These are phyloP conservation scores for Motacilla tschutschensis DNA, from an alignment of 2,113 vertebrate species.

Conservation along the genomic window DNA sequence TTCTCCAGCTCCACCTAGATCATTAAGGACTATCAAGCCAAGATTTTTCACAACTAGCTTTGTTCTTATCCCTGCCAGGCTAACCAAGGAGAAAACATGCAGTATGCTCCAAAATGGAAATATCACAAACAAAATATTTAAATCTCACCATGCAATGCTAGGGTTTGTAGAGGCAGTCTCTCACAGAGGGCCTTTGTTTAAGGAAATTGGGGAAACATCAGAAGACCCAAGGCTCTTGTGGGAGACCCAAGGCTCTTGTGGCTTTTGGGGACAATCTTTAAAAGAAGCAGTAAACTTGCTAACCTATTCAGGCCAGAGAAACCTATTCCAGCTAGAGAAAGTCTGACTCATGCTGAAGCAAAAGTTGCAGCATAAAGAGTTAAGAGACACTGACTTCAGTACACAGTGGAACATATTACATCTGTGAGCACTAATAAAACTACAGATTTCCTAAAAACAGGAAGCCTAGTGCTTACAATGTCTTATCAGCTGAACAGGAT, in stretches of 20 bases:
- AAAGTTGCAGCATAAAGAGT: neutral
- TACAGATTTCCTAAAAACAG: neutral
- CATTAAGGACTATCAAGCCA: neutral
- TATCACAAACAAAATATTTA: neutral
- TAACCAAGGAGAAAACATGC: neutral
- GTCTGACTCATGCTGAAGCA: neutral
- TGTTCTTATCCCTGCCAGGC: neutral
- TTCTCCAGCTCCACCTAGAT: neutral
- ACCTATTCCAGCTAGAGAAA: neutral
- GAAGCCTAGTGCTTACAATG: neutral
- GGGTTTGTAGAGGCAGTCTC: neutral
- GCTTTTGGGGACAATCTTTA: neutral
- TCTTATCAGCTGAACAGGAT: neutral
- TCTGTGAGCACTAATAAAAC: neutral
- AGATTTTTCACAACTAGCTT: neutral
- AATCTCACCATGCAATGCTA: neutral
- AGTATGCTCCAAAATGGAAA: neutral
- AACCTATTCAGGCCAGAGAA: neutral
- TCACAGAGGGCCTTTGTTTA: neutral
- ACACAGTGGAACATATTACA: rapidly evolving
- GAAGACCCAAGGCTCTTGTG: neutral
- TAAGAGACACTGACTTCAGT: neutral
- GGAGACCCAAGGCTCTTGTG: neutral
- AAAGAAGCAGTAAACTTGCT: neutral
- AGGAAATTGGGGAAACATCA: neutral